A percentile compares a stretch with the other conserved stretches of the same genome.
Conservation (phyloP, 92 coral and sea anemone species). For the Epizoanthus illoricatus region DNA sequence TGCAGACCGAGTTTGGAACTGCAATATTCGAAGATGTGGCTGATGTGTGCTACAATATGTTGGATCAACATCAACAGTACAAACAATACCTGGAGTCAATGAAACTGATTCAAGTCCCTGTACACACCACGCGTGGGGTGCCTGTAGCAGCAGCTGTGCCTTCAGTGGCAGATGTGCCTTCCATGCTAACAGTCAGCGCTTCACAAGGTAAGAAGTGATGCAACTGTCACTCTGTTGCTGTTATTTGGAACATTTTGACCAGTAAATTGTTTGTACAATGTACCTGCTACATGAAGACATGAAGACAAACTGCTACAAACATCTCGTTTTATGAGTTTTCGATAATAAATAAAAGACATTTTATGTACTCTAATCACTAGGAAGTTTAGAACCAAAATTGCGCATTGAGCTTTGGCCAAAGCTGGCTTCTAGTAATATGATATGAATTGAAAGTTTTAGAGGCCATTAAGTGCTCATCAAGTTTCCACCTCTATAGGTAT, state of each 20-base stretch:
- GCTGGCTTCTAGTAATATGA: too few species aligned
- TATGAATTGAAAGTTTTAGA: too few species aligned
- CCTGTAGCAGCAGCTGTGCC: slow-evolving; percentile 41
- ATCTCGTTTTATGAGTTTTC: too few species aligned
- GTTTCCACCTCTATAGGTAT: too few species aligned
- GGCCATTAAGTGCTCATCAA: too few species aligned
- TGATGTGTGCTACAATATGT: slow-evolving; percentile 89
- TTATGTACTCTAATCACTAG: too few species aligned
- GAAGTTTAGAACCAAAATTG: too few species aligned
- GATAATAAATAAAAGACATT: too few species aligned
- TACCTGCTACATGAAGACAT: too few species aligned
- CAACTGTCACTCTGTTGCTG: background rate
- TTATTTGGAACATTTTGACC: background rate
- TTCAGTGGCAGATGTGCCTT: slow-evolving; percentile 41
- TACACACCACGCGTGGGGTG: slow-evolving; percentile 43
- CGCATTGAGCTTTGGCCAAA: too few species aligned
- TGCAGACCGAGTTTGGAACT: slow-evolving; percentile 94
- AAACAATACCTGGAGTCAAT: slow-evolving; percentile 85
- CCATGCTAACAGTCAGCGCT: slow-evolving; percentile 49
- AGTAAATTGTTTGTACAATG: too few species aligned
- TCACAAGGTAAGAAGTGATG: slow-evolving; percentile 48
- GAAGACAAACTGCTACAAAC: too few species aligned
- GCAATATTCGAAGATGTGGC: slow-evolving; percentile 92
- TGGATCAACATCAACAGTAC: slow-evolving; percentile 83
- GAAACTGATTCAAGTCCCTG: slow-evolving; percentile 84